Base-by-base conservation (phyloP, 2,888 invertebrate species). In the Dryadula phaetusa region DNA sequence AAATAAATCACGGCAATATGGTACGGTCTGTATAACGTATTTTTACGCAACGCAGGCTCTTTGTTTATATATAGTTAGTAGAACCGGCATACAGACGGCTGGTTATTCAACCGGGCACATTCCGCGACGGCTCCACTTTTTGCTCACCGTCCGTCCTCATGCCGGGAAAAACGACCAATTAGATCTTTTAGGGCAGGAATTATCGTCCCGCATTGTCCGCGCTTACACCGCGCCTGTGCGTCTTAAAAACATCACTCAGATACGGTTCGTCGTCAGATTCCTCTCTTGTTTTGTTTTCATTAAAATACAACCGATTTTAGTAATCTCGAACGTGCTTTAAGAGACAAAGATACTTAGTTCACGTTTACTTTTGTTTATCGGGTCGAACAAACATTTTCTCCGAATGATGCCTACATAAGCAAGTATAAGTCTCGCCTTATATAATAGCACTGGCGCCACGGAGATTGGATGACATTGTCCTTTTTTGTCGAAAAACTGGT, bases 21-120 rank as follows among this genome's bases (percentile, higher is more conserved):
- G 83, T 83, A 83, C 83, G 72, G 65, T 73, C 79, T 82, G 82
- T 82, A 85, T 85, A 88, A 83, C 88, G 89, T 90, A 92, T 90
- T 91, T 92, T 91, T 91, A 92, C 91, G 92, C 90, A 91, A 90
- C 84, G 81, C 84, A 82, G 78, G 75, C 84, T 87, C 85, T 88
- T 89, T 90, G 90, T 90, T 89, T 91, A 87, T 90, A 88, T 85
- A 82, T 84, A 82, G 84, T 79, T 80, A 77, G 79, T 78, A 79
- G 75, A 74, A 76, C 73, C 75, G 76, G 79, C 77, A 77, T 71
- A 79, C 84, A 87, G 88, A 84, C 90, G 87, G 85, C 87, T 90
- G 91, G 90, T 90, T 91, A 88, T 91, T 91, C 91, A 91, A 91
- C 91, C 88, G 87, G 81, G 82, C 89, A 81, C 92, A 92, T 92